Evolutionary conservation across 2,888 invertebrate genomes (phyloP).

Genomic region (Lepidochitona cinerea): DNA sequence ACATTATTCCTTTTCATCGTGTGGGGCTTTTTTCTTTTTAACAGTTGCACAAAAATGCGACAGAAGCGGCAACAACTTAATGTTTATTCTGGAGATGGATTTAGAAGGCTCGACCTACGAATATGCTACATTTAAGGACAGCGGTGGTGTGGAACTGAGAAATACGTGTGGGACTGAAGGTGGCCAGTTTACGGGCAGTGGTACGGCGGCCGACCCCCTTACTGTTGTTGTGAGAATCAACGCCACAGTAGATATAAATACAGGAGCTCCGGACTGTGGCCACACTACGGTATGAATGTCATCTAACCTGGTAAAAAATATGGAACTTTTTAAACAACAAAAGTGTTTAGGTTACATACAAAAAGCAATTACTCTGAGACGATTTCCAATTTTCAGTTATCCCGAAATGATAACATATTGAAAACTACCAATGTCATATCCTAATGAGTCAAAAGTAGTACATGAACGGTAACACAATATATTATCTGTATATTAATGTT

Average conservation of each 20-base stretch:
- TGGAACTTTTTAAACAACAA: too few relatives aligned
- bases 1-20: too few relatives aligned
- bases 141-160: not conserved
- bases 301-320: too few relatives aligned
- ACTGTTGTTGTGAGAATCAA: not conserved
- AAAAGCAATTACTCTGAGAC: too few relatives aligned
- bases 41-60: not conserved
- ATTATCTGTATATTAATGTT: too few relatives aligned
- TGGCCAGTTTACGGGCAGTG: not conserved
- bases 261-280: not conserved
- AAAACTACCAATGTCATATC: too few relatives aligned
- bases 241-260: not conserved
- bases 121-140: not conserved
- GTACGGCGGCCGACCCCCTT: not conserved
- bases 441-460: too few relatives aligned
- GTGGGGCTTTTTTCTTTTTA: not conserved
- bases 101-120: not conserved
- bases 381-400: too few relatives aligned
- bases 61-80: not conserved
- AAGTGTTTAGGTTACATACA: too few relatives aligned
- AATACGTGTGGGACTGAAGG: not conserved
- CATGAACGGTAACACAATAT: too few relatives aligned
- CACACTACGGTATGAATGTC: not conserved
- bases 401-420: too few relatives aligned
- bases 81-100: not conserved